A percentile compares a stretch with the other conserved stretches of the same genome.
Conservation (phyloP, 2,113 vertebrate species). For the Dasyurus viverrinus region DNA sequence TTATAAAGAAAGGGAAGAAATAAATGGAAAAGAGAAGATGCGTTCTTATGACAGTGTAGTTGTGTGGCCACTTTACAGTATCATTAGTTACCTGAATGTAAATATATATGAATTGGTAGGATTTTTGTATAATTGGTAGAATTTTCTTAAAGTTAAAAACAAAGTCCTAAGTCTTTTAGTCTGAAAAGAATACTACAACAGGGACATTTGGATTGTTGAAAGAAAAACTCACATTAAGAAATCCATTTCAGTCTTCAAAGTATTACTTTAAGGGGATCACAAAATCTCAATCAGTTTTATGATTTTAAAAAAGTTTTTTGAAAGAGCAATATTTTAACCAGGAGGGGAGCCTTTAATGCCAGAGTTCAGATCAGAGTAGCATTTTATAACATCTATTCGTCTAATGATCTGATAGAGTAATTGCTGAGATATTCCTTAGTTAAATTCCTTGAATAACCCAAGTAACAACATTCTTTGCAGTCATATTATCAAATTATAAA, state of each 20-base stretch:
- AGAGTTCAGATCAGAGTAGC: constrained; percentile 4
- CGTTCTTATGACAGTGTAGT: not conserved
- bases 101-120: not conserved
- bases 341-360: not conserved
- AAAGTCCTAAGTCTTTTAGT: not conserved
- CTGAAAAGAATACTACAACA: constrained; percentile 19
- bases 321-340: constrained; percentile 13
- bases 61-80: not conserved
- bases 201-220: constrained; percentile 20
- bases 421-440: constrained; percentile 20
- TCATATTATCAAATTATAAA: constrained; percentile 60
- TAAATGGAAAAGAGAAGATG: not conserved
- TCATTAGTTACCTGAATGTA: constrained; percentile 25
- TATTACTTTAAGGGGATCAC: constrained; percentile 9
- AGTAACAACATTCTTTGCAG: constrained; percentile 39
- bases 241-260: constrained; percentile 41
- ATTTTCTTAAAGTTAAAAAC: not conserved
- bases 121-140: not conserved
- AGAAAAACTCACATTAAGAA: constrained; percentile 14
- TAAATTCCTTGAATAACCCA: not conserved
- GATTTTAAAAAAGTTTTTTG: constrained; percentile 47
- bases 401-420: constrained; percentile 26
- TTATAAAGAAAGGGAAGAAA: not conserved
- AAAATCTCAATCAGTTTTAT: constrained; percentile 39
- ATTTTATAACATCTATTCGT: constrained; percentile 38